A percentile compares a stretch with the other conserved stretches of the same genome.
Evolutionary conservation across 2,888 invertebrate genomes (phyloP).

Genomic region (Andrena haemorrhoa): DNA sequence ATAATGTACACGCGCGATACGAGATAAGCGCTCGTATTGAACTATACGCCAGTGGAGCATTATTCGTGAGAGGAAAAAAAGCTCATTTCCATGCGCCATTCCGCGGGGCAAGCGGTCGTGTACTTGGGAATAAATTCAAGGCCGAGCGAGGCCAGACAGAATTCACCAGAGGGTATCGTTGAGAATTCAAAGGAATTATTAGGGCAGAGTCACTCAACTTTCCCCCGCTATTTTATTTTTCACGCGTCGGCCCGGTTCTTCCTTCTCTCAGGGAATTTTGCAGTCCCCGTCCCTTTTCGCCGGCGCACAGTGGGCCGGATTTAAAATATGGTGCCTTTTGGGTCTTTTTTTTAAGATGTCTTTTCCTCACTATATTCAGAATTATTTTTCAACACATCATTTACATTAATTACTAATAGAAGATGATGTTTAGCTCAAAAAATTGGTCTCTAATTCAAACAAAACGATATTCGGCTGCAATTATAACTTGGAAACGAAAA

Average conservation of each 20-base stretch:
- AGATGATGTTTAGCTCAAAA: no score
- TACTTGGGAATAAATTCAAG: not conserved
- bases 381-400: no score
- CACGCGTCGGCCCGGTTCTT: not conserved
- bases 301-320: no score
- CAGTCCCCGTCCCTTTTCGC: no score
- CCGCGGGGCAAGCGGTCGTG: not conserved
- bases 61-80: not conserved
- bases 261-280: not conserved
- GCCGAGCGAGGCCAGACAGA: conserved; percentile 1
- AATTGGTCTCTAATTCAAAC: no score
- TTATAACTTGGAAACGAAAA: no score
- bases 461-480: no score
- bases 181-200: conserved; percentile 54
- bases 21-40: conserved; percentile 18
- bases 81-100: conserved; percentile 9
- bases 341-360: no score
- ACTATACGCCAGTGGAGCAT: not conserved
- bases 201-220: not conserved
- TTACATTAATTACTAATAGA: no score
- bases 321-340: no score
- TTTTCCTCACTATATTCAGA: no score
- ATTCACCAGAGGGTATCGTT: conserved; percentile 38
- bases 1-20: conserved; percentile 24
- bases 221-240: not conserved